Percentiles rank a stretch among this genome's conserved stretches.
Evolutionary conservation across 92 coral and sea anemone genomes (phyloP).

Genomic region (Blastomussa wellsi): DNA sequence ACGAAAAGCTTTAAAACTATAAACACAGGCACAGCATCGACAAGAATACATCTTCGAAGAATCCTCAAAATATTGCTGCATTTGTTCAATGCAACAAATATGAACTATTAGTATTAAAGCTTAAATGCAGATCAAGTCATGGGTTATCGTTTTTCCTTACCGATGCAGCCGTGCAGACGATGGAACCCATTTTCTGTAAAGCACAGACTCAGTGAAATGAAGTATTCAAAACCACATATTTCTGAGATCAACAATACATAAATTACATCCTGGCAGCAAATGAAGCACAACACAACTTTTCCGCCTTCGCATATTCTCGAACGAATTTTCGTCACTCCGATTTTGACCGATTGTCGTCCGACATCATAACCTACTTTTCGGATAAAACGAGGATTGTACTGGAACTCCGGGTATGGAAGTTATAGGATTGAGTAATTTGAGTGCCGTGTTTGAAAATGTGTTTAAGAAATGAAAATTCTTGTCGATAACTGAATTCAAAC

Average conservation of each 20-base stretch:
- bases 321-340: background rate
- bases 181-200: slow-evolving; percentile 29
- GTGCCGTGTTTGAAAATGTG: background rate
- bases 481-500: background rate
- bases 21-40: background rate
- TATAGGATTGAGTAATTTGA: background rate
- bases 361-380: background rate
- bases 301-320: background rate
- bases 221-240: background rate
- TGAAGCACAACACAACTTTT: slow-evolving; percentile 7
- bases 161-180: slow-evolving; percentile 43
- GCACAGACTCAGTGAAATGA: background rate
- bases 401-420: background rate
- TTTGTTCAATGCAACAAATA: too few relatives aligned
- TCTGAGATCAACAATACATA: background rate
- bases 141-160: slow-evolving; percentile 7
- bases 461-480: background rate
- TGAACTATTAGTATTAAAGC: too few relatives aligned
- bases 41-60: background rate
- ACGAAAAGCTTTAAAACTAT: background rate
- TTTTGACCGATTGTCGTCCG: background rate
- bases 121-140: background rate
- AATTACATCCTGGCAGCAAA: background rate
- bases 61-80: background rate
- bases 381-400: background rate